Base-by-base conservation (phyloP, 53 echinoderm and acorn worm species). In the Hippasteria phrygiana region DNA sequence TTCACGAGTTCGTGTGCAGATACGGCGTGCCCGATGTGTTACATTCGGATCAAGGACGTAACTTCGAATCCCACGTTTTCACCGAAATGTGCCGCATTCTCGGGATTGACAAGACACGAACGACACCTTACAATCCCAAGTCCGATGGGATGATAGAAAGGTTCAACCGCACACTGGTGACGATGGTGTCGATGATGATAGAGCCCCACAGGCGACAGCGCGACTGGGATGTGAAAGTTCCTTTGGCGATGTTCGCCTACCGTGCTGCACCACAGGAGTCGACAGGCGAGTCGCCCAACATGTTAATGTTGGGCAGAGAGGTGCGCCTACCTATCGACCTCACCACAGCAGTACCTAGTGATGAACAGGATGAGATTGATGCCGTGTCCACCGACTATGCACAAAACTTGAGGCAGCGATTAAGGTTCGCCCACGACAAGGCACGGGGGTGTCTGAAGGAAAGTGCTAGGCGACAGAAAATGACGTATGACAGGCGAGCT, bases 31-130 rank as follows among this genome's bases (percentile, higher is more conserved):
- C 93, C 36, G 55, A 39, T 16, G 70, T 69, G 22, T 46, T 92
- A 32, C 93, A 89, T 43, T 73, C 76, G 16, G 91, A 90, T 40
- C 91, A 90, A 34, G 76, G 76, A 28, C 75, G 85, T 26, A 84
- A 90, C n/a, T 90, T 90, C 37, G 91, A 90, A n/a, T 74, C 63
- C 10, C 54, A 75, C 14, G 43, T 90, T 22, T 90, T 90, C 51
- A 47, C 53, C 31, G 67, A 62, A 41, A 45, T 85, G 35, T 67
- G 69, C 31, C 31, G 11, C 51, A 26, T 66, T 22, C 42, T 88
- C 18, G 88, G 71, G 12, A 70, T 70, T 70, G 71, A 36, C 20
- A 70, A 70, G 20, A 70, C 71, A 10, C 71, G 71, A 13, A 88
- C 88, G 39, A n/a, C 39, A 11, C 62, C 89, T 10, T 78, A 62